A percentile compares a stretch with the other conserved stretches of the same genome.
Conservation (phyloP, 37 sponge, comb jelly and placozoan genomes). For the Halisarca cf. caerulea region DNA sequence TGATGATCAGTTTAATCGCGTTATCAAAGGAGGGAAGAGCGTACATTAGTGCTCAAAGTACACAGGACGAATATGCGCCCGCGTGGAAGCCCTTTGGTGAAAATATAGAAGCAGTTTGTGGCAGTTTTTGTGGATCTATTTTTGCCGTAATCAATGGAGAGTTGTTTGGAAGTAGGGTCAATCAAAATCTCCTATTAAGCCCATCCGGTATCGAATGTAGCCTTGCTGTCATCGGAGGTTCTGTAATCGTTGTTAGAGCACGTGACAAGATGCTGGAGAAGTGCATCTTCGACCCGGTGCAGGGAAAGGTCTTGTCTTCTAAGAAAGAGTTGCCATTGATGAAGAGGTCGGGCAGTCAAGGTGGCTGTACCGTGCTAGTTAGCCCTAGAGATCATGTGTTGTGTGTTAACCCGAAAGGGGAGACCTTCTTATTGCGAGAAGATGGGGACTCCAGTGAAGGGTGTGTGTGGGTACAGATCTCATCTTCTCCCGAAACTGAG, state of each 20-base stretch:
- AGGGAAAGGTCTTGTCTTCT: neutral
- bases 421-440: neutral
- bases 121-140: neutral
- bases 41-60: neutral
- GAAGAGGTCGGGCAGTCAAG: neutral
- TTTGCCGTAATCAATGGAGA: neutral
- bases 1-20: neutral
- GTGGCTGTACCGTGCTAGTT: neutral
- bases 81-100: neutral
- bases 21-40: neutral
- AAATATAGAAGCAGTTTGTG: neutral
- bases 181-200: neutral
- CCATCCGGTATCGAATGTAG: neutral
- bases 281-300: neutral
- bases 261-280: too few species aligned
- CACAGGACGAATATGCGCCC: too few species aligned
- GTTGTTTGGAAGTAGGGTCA: neutral
- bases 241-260: neutral
- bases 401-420: neutral
- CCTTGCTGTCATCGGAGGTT: neutral
- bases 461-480: neutral
- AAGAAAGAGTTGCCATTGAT: neutral
- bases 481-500: too few species aligned
- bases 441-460: too few species aligned
- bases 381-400: slow-evolving; percentile 21